phyloP scores from a whole-genome alignment of 1,140 invertebrate species.

The Aphis gossypii region DNA sequence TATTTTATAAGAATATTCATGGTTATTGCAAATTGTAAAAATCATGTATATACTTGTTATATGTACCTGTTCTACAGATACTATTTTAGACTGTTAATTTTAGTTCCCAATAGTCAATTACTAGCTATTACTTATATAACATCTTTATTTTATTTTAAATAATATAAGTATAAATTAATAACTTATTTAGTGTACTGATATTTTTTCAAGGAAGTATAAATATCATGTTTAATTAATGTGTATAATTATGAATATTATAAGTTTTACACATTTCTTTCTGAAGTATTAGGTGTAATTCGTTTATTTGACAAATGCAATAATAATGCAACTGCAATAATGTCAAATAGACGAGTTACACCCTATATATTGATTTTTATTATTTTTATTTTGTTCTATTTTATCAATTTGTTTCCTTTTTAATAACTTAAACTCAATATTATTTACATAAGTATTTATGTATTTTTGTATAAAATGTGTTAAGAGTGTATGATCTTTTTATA shows the following conservation, averaged over 20 bases:
- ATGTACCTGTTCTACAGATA: not conserved
- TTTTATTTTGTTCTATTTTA: not conserved
- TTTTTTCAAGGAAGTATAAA: conserved; percentile 26
- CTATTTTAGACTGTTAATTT: not conserved
- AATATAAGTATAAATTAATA: not conserved
- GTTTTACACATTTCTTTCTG: not conserved
- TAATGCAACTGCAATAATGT: no score
- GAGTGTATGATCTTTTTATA: not conserved
- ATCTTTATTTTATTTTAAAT: conserved; percentile 8
- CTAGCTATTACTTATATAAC: not conserved
- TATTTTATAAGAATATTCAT: not conserved
- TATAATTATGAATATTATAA: not conserved
- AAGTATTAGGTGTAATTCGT: not conserved
- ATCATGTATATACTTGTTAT: not conserved
- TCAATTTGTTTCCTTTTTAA: not conserved
- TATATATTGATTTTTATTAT: not conserved
- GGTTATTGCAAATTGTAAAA: not conserved
- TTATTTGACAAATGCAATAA: no score
- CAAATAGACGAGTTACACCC: no score
- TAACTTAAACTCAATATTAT: not conserved
- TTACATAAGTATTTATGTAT: not conserved
- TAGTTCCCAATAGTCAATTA: conserved; percentile 28
- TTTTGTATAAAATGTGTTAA: not conserved
- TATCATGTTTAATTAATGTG: not conserved
- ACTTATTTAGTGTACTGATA: not conserved